These are phyloP conservation scores for Darevskia nairensis DNA, from an alignment of 2,797 vertebrate genomes.

Conservation along the genomic window DNA sequence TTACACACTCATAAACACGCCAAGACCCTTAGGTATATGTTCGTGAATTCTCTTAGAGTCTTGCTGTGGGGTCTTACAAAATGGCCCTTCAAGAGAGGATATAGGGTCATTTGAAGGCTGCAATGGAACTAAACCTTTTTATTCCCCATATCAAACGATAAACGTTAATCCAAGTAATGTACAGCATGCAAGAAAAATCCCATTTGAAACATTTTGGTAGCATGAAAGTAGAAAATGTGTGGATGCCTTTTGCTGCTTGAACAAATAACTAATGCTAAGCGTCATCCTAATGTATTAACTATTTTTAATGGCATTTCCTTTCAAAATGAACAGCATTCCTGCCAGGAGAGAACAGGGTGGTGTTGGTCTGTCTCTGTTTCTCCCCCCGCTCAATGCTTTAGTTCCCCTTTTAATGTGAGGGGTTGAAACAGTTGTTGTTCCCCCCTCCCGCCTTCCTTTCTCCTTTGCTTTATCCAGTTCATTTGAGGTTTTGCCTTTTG, in stretches of 20 bases:
- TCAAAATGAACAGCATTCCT: not conserved
- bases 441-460: not conserved
- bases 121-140: slow-evolving; percentile 16
- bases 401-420: not conserved
- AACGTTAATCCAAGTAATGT: slow-evolving; percentile 8
- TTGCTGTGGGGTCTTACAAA: slow-evolving; percentile 40
- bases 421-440: not conserved
- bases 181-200: not conserved
- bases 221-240: not conserved
- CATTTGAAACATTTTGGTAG: not conserved
- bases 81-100: slow-evolving; percentile 24
- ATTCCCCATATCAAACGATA: not conserved
- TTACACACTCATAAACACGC: rapidly evolving
- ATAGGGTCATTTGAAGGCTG: not conserved
- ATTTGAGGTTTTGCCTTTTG: slow-evolving; percentile 33
- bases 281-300: not conserved
- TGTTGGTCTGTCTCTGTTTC: not conserved
- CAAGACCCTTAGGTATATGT: not conserved
- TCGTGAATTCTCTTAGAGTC: slow-evolving; percentile 4
- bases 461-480: slow-evolving; percentile 14
- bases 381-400: not conserved
- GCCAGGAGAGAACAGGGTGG: not conserved
- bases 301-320: slow-evolving; percentile 8
- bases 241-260: not conserved
- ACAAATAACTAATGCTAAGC: not conserved